phyloP scores from a whole-genome alignment of 2,888 invertebrate species.

The Drosophila pegasa region DNA sequence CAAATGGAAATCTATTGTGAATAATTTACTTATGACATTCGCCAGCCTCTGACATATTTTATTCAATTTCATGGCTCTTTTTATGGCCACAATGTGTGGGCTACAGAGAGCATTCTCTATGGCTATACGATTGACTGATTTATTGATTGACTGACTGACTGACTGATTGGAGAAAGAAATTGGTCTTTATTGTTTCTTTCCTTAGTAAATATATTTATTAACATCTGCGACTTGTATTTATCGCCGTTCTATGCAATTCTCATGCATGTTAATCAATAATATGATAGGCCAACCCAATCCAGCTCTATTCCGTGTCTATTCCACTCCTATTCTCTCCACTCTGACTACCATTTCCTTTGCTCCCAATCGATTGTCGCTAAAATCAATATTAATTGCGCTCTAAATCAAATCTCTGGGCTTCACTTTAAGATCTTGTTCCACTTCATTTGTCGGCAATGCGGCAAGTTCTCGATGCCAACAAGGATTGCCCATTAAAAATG shows the following conservation, averaged over 20 bases:
- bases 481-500: slow-evolving; percentile 77
- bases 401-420: slow-evolving; percentile 60
- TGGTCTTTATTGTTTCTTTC: no score
- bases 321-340: no score
- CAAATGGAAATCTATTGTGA: slow-evolving; percentile 71
- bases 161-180: background rate
- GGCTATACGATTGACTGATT: background rate
- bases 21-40: slow-evolving; percentile 76
- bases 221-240: background rate
- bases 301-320: no score
- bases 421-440: slow-evolving; percentile 54
- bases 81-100: slow-evolving; percentile 2
- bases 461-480: slow-evolving; percentile 52
- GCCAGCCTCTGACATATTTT: slow-evolving; percentile 55
- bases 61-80: slow-evolving; percentile 45
- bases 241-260: background rate
- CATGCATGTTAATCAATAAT: no score
- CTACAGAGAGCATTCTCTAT: no score
- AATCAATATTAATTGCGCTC: slow-evolving; percentile 57
- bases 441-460: slow-evolving; percentile 55
- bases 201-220: no score
- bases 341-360: background rate
- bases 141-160: slow-evolving; percentile 4
- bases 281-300: no score
- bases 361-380: background rate